Base-by-base conservation (phyloP, 2,888 invertebrate species). In the Pyrocoelia pectoralis region DNA sequence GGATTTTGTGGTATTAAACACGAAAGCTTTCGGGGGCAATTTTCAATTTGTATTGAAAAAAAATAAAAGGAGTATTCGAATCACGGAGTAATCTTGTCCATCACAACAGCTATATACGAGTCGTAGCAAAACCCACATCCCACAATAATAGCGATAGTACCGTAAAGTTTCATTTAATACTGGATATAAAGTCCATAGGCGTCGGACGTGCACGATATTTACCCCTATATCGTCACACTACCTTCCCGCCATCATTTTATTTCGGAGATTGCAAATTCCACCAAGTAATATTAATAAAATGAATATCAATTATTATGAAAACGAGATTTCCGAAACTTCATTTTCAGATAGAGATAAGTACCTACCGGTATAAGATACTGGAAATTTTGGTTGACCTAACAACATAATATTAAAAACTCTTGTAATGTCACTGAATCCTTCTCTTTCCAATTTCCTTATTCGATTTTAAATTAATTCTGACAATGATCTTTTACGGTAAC, bases 111-210 rank as follows among this genome's bases (percentile, higher is more conserved):
- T 74, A 56, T 66, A 62, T 56, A 61, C 73, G 77, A 74, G 74
- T 76, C 75, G 75, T 71, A 74, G 72, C 73, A 71, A 76, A 76
- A 75, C 75, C 75, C 74, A 76, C 75, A 74, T 73, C 75, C 75
- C 72, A 72, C 75, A 74, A 76, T 78, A 78, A 76, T 74, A 73
- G 74, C 76, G 74, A 70, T 70, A 68, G 70, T 75, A 76, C 75
- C 78, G 78, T 80, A 80, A 80, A 80, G 76, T 80, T 76, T 80
- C 79, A 79, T 80, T 79, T 77, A 75, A 72, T 73, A 76, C 75
- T 73, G 76, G 76, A 77, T 79, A 78, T 78, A 77, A 77, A 77
- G 77, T 76, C 77, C 78, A 79, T 79, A 77, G 79, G 78, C 79
- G 76, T 74, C 74, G 78, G 74, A 79, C 79, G 79, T 79, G 79